Conservation (phyloP, 2,888 invertebrate genomes). For the Microdon myrmicae region DNA sequence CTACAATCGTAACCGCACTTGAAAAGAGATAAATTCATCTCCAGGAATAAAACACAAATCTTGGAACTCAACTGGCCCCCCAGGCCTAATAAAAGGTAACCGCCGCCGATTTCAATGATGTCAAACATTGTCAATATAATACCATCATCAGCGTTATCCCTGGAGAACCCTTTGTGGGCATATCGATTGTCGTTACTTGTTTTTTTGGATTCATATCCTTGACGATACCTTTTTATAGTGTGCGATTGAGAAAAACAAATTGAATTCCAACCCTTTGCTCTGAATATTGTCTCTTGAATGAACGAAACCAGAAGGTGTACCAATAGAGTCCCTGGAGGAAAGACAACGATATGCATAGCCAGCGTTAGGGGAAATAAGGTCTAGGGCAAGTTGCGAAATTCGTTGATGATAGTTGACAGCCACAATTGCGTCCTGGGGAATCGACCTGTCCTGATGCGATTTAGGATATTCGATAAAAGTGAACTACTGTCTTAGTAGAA, state of each 20-base stretch:
- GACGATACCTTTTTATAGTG: constrained; percentile 21
- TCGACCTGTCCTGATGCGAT: no score
- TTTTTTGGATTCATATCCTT: not conserved
- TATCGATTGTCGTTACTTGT: constrained; percentile 32
- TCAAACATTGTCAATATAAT: constrained; percentile 50
- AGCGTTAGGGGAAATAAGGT: constrained; percentile 3
- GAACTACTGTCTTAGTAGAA: no score
- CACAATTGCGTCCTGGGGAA: constrained; percentile 15
- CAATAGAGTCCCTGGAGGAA: constrained; percentile 27
- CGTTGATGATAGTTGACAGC: constrained; percentile 36
- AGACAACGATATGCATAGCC: constrained; percentile 1
- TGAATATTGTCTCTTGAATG: constrained; percentile 21
- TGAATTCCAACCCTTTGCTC: constrained; percentile 43
- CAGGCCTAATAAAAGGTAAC: constrained; percentile 31
- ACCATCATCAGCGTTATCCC: constrained; percentile 45
- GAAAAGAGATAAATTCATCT: no score
- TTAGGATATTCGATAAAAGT: no score
- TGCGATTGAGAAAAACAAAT: constrained; percentile 35
- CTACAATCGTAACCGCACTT: no score
- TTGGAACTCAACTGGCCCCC: no score
- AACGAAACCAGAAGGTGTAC: constrained; percentile 38
- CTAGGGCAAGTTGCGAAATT: constrained; percentile 31
- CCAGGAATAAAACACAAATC: no score
- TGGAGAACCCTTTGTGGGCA: constrained; percentile 38
- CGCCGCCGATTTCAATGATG: constrained; percentile 47